Base-by-base conservation (phyloP, 2,113 vertebrate genomes). In the Dolichallabes microphthalmus region DNA sequence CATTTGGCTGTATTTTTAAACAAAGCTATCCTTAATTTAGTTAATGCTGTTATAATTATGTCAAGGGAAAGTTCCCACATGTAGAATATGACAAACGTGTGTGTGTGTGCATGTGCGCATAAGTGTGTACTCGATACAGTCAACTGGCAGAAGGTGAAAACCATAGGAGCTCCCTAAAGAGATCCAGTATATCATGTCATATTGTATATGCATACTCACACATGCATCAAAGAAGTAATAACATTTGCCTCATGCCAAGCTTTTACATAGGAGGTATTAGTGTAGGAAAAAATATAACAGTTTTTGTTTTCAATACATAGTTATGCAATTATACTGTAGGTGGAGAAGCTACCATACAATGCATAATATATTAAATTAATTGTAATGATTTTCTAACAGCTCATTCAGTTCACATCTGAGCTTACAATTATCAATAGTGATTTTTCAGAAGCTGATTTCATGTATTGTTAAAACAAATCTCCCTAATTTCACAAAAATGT, bases 171-270 rank as follows among this genome's bases (percentile, higher is more conserved):
- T 92, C 89, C 93, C 89, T 88, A 88, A 90, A 82, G 89, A 94
- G 90, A 90, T 93, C 93, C 92, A 93, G 93, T 95, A 94, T 94
- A 94, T 95, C n/a, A 93, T 92, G 92, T 90, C 95, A 93, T 94
- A 95, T 93, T 93, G 92, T 92, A 90, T 91, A 89, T 80, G 94
- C 90, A 89, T 89, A 90, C 92, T 93, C 90, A 86, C 85, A 86
- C 82, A 86, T 88, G 92, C 92, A 95, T 94, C 93, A 94, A 95
- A 94, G 92, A 87, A 89, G 88, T 89, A 93, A 94, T 92, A 93
- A 88, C 93, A 89, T 93, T 95, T 85, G 95, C 94, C 89, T 90
- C 89, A 92, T 88, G 90, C 92, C 93, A 93, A 89, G 77, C 79
- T 84, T 85, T 92, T 94, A 93, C 75, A 76, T 55, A 77, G 50